Base-by-base conservation (phyloP, 2,113 vertebrate genomes). In the Mohoua ochrocephala region DNA sequence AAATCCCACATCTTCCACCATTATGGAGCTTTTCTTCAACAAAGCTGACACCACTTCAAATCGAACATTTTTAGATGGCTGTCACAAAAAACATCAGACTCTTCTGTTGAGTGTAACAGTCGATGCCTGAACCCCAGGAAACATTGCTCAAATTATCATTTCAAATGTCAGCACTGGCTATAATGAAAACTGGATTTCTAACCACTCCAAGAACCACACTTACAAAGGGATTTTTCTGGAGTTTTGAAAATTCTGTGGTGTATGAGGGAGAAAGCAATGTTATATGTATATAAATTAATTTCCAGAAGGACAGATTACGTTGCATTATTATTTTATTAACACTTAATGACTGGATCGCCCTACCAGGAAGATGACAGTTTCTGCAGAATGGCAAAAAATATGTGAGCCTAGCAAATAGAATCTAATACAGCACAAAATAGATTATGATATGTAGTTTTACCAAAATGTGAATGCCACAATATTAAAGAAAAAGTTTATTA, bases 401-500 rank as follows among this genome's bases (percentile, higher is more conserved):
- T 0, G 3, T 78, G 22, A 86, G 28, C 44, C 31, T 76, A 76
- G 50, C 8, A 92, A 65, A 44, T 9, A 77, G 56, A 87, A 57
- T 94, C 47, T 69, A 63, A 71, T 74, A 70, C 33, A 89, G n/a
- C 15, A 47, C 26, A 95, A 95, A 89, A 94, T 84, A 82, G 92
- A 95, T 96, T 97, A 94, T 80, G 56, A 87, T 33, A 57, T 63
- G 64, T 88, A 91, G 41, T 81, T 89, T 94, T 93, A 82, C 82
- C 89, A 92, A 97, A 97, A 84, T 28, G 23, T 69, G 84, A 97
- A 92, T 95, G 89, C 81, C 80, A 97, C 78, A 88, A 74, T 96
- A 98, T 97, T 97, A 97, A 97, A 96, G 94, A 91, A 97, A 98
- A 98, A 95, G 95, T 98, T 98, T 98, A 98, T 98, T 98, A 97